phyloP scores from a whole-genome alignment of 2,113 vertebrate genomes.

The Cavia aperea region DNA sequence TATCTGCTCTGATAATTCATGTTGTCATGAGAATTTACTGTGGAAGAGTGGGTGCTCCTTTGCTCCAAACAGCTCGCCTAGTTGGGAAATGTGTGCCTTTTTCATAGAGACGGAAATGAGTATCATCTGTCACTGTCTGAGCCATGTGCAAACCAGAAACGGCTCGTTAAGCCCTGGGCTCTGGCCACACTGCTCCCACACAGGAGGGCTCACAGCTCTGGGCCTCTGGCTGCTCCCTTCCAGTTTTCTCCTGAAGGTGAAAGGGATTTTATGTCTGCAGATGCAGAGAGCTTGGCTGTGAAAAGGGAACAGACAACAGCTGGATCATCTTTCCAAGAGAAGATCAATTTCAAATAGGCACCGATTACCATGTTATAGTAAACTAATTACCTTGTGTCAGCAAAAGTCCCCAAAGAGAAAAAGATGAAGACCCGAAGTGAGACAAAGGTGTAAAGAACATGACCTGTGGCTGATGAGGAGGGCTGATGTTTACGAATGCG shows the following conservation, averaged over 20 bases:
- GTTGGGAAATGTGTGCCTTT: not conserved
- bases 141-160: not conserved
- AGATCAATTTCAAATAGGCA: constrained; percentile 5
- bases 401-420: not conserved
- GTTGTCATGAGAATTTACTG: not conserved
- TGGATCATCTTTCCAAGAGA: constrained; percentile 18
- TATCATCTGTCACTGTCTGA: not conserved
- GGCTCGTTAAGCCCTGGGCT: not conserved
- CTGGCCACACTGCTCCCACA: fast-evolving
- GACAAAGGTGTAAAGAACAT: too few relatives aligned
- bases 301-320: not conserved
- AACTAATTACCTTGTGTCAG: constrained; percentile 17
- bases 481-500: not conserved
- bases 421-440: not conserved
- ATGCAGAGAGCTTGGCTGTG: not conserved
- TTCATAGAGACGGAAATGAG: not conserved
- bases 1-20: not conserved
- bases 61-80: not conserved
- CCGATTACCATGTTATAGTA: constrained; percentile 21
- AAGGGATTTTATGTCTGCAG: not conserved
- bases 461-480: not conserved
- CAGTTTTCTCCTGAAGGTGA: not conserved
- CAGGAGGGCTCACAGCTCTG: not conserved
- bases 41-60: not conserved
- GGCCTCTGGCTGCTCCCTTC: not conserved